A percentile compares a stretch with the other conserved stretches of the same genome.
These are phyloP conservation scores for Heliothis peltigera DNA, from an alignment of 2,888 invertebrate species.

Conservation along the genomic window DNA sequence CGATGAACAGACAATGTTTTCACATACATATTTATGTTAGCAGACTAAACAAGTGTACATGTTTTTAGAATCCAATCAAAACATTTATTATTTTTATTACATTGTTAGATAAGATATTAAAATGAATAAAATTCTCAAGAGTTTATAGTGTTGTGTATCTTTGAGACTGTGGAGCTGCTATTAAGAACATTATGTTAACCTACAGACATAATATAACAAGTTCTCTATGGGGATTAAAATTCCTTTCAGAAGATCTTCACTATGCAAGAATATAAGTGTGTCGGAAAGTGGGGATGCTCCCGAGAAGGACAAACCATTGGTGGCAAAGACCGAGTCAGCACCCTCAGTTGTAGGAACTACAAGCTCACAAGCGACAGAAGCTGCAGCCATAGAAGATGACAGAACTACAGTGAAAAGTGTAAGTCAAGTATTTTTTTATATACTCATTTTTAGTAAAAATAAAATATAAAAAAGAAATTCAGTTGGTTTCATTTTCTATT, in stretches of 20 bases:
- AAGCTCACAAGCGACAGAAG: conserved; percentile 53
- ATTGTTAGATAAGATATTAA: conserved; percentile 8
- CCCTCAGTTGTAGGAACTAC: conserved; percentile 37
- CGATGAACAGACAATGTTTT: conserved; percentile 31
- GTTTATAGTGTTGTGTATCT: not conserved
- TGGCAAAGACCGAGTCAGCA: conserved; percentile 63
- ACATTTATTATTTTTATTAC: conserved; percentile 15
- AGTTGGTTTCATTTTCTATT: too few relatives aligned
- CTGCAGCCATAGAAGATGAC: conserved; percentile 74
- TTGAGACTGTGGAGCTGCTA: not conserved
- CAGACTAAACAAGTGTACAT: conserved; percentile 10
- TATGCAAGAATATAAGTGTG: conserved; percentile 79
- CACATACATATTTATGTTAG: conserved; percentile 25
- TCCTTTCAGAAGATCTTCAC: conserved; percentile 77
- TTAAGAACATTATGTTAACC: not conserved
- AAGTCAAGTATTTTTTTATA: conserved; percentile 42
- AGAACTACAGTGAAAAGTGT: conserved; percentile 83
- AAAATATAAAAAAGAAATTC: too few relatives aligned
- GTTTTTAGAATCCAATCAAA: conserved; percentile 24
- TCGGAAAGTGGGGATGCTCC: conserved; percentile 69
- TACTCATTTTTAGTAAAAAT: too few relatives aligned
- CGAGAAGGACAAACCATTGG: conserved; percentile 69
- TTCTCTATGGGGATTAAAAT: not conserved
- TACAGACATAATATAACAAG: not conserved
- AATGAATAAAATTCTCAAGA: conserved; percentile 13